These are phyloP conservation scores for Carabus problematicus DNA, from an alignment of 2,888 invertebrate genomes.

Conservation along the genomic window DNA sequence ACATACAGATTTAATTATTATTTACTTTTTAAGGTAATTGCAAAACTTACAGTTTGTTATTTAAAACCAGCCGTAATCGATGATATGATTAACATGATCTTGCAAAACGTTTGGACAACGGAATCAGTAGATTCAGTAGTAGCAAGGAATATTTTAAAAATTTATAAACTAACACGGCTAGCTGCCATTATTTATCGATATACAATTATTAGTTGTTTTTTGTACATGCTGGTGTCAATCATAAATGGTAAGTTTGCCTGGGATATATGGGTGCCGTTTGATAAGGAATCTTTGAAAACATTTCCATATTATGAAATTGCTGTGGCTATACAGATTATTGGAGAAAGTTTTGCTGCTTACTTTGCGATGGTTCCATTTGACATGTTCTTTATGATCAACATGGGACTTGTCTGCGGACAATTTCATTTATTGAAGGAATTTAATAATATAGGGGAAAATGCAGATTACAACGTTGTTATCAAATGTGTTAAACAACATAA, in stretches of 20 bases:
- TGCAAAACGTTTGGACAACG: background rate
- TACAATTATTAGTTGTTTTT: background rate
- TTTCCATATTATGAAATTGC: background rate
- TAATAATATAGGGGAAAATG: background rate
- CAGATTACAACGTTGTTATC: background rate
- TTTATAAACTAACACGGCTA: background rate
- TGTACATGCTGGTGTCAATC: background rate
- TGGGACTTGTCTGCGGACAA: background rate
- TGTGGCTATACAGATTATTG: background rate
- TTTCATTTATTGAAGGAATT: constrained; percentile 1
- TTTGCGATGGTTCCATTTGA: constrained; percentile 5
- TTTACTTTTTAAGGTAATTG: background rate
- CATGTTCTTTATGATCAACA: background rate
- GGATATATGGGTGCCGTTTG: constrained; percentile 4
- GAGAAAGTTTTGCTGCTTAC: background rate
- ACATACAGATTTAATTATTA: background rate
- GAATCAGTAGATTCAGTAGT: background rate
- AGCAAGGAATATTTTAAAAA: background rate
- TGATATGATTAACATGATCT: background rate
- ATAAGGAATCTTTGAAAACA: background rate
- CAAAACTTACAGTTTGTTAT: constrained; percentile 4
- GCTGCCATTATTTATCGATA: background rate
- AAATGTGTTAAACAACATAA: background rate
- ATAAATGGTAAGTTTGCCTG: background rate
- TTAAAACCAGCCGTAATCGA: background rate